These are phyloP conservation scores for Urocolius indicus DNA, from an alignment of 2,113 vertebrate species.

Conservation along the genomic window DNA sequence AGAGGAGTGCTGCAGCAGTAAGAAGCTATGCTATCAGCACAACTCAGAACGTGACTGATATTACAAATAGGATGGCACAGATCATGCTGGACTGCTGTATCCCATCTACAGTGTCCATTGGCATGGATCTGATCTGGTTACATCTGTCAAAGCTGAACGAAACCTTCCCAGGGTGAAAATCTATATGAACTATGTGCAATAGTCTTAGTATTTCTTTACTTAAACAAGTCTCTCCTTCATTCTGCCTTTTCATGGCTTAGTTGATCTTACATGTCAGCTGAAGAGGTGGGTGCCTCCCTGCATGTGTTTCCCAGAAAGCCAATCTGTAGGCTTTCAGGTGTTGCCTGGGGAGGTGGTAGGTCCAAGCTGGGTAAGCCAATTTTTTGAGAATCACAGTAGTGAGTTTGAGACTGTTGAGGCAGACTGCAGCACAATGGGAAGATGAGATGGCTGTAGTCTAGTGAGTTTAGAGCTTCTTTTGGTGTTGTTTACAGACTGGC, in stretches of 20 bases:
- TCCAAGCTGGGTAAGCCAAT: not conserved
- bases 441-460: not conserved
- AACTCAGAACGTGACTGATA: not conserved
- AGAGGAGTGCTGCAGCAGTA: not conserved
- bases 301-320: not conserved
- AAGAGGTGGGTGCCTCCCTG: accelerated
- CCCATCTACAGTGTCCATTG: not conserved
- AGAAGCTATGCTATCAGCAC: not conserved
- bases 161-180: not conserved
- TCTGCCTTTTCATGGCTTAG: not conserved
- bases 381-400: not conserved
- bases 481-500: not conserved
- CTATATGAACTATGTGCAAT: not conserved
- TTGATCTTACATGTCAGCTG: not conserved
- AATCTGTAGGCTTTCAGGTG: accelerated
- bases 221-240: not conserved
- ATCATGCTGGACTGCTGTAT: not conserved
- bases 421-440: not conserved
- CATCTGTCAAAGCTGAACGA: accelerated
- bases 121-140: not conserved
- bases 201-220: not conserved
- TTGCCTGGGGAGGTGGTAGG: not conserved
- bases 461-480: not conserved
- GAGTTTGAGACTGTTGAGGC: not conserved
- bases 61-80: not conserved